A percentile compares a stretch with the other conserved stretches of the same genome.
Evolutionary conservation across 92 coral and sea anemone genomes (phyloP).

Genomic region (Epizoanthus rinbou): DNA sequence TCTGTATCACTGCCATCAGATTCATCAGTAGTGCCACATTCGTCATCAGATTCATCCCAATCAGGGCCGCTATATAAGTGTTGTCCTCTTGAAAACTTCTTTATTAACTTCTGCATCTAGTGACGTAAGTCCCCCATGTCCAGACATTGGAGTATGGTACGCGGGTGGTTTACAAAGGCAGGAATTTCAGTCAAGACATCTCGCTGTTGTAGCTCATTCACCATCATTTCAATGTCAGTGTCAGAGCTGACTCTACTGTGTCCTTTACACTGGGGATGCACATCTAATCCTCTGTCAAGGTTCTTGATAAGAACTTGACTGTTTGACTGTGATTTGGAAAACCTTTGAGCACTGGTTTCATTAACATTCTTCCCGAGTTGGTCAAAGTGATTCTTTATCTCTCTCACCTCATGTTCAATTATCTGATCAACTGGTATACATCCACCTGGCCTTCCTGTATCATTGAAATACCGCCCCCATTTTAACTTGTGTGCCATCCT

Average conservation of each 20-base stretch:
- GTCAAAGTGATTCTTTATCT: slow-evolving; percentile 1
- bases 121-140: slow-evolving; percentile 6
- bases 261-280: slow-evolving; percentile 4
- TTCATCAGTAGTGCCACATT: neutral
- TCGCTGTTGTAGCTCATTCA: slow-evolving; percentile 23
- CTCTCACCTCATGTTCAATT: slow-evolving; percentile 20
- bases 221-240: slow-evolving; percentile 7
- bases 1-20: slow-evolving; percentile 17
- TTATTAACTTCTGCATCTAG: slow-evolving; percentile 23
- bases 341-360: slow-evolving; percentile 28
- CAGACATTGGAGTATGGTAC: neutral
- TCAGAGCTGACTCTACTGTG: slow-evolving; percentile 14
- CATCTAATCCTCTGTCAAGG: neutral
- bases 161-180: slow-evolving; percentile 13
- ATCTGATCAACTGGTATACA: neutral
- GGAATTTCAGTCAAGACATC: neutral
- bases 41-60: too few species aligned
- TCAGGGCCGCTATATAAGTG: neutral
- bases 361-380: slow-evolving; percentile 4
- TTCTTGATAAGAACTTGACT: neutral
- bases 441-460: slow-evolving; percentile 14
- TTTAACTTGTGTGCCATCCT: slow-evolving; percentile 44
- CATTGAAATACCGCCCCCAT: slow-evolving; percentile 46
- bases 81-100: slow-evolving; percentile 16
- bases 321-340: neutral